Evolutionary conservation across 2,113 vertebrate genomes (phyloP), one percentile per base, ranked within the genome.

Genomic region (Miniopterus natalensis): DNA sequence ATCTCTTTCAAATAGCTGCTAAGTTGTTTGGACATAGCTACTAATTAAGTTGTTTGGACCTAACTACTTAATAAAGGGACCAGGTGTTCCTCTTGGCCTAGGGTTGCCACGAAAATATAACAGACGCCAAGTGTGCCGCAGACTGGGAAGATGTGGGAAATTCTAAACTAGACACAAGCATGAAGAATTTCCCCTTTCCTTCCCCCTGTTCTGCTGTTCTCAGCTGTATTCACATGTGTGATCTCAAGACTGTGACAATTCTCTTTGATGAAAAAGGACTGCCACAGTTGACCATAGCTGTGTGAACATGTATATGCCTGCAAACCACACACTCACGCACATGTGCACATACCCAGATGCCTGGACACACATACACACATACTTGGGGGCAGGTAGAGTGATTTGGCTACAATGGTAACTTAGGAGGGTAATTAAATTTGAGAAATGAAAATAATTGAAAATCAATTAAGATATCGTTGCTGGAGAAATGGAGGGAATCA

Each of bases 391-490:
- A 42, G 13, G 6, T 47, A 42, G 10, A 84, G 36, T 31, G 47
- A 70, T 79, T 85, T 23, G 31, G 49, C 42, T 81, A 51, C 14
- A 45, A 84, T 79, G 53, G 23, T 25, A 92, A 66, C 70, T 92
- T 95, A 40, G 63, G 55, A 90, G 68, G 81, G 59, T 85, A 92
- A 97, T 94, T 97, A 90, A 95, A 61, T 97, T 87, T 96, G 94
- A 96, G 75, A 94, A 93, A 95, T 92, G 65, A 84, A 96, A 97
- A 96, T 89, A 73, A 95, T 96, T 93, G 95, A 92, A 94, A 87
- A 89, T 95, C 88, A 96, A 87, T 94, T 96, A 81, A 89, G 65
- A 71, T 78, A 75, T 55, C 20, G 92, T 91, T 96, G 91, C 78
- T 70, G 81, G 88, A n/a, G 53, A 80, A 95, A 73, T 78, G 42